Evolutionary conservation across 2,888 invertebrate genomes (phyloP), one percentile per base, ranked within the genome.

Genomic region (Pheosia gnoma): DNA sequence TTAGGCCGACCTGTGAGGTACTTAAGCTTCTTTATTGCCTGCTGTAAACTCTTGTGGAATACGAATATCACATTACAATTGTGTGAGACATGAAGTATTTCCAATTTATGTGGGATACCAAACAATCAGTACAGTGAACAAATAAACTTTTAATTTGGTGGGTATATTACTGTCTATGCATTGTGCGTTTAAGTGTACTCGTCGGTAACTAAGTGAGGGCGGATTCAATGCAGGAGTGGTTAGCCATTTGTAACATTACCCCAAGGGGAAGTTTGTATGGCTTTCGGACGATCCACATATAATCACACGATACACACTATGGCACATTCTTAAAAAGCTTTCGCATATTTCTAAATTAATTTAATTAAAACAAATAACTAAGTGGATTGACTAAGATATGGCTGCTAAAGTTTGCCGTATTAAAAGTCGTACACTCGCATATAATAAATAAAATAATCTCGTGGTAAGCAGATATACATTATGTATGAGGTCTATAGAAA

Each of bases 191-290:
- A 64, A 67, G 59, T 67, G 72, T 84, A 78, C 83, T 58, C 59
- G 60, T 63, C 58, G 59, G 67, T 74, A 71, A 75, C 70, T 78
- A 81, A 80, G 73, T 74, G 68, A 74, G 80, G 81, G 73, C 80
- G 79, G 69, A 62, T 81, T 80, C 70, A 62, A 78, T 68, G 66
- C 73, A 73, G 77, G 77, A 81, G 82, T 83, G 85, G 82, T 83
- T 82, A 83, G 79, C 83, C 84, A 84, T 86, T 84, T 77, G 83
- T 84, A 78, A 83, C 78, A 61, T 76, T 77, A 79, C 75, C 65
- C 77, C 63, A 59, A 62, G 70, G 72, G 74, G 69, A 71, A 72
- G 68, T 72, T 80, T 77, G 68, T 80, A 82, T 66, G 81, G 78
- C 75, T 78, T 79, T 75, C 57, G 65, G 68, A 72, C 57, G 62